These are phyloP conservation scores for Beroe ovata DNA, from an alignment of 37 sponge, comb jelly and placozoan genomes.

Conservation along the genomic window DNA sequence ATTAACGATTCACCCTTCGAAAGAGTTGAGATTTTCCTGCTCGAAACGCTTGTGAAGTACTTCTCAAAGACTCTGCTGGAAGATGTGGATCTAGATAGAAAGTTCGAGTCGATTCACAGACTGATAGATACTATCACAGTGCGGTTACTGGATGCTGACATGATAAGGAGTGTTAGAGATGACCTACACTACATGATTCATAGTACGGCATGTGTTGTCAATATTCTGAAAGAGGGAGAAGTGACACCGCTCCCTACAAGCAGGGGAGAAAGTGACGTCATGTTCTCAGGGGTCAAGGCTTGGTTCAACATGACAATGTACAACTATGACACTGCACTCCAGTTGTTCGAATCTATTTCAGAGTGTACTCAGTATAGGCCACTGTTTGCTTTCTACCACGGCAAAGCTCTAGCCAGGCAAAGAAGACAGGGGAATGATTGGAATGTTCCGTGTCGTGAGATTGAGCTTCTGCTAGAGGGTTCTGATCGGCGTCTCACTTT, in stretches of 20 bases:
- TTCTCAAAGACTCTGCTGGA: conserved; percentile 26
- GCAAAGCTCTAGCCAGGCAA: conserved; percentile 22
- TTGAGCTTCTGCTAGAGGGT: not conserved
- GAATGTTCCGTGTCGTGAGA: conserved; percentile 16
- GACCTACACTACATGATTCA: conserved; percentile 10
- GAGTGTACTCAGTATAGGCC: not conserved
- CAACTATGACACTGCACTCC: conserved; percentile 14
- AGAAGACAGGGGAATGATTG: conserved; percentile 2
- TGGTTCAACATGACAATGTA: conserved; percentile 30
- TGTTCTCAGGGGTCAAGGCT: not conserved
- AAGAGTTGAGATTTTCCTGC: conserved; percentile 9
- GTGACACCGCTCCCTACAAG: not conserved
- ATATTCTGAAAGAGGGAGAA: not conserved
- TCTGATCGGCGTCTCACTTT: not conserved
- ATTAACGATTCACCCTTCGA: not conserved
- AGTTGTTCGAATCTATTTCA: not conserved
- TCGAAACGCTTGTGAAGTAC: conserved; percentile 6
- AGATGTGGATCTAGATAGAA: not conserved
- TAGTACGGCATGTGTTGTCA: not conserved
- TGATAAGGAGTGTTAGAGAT: not conserved
- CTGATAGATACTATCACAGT: not conserved
- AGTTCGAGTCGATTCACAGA: not conserved
- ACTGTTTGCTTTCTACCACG: conserved; percentile 47
- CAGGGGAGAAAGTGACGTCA: not conserved
- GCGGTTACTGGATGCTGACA: not conserved